Evolutionary conservation across 2,888 invertebrate species (phyloP).

Genomic region (Aricia artaxerxes): DNA sequence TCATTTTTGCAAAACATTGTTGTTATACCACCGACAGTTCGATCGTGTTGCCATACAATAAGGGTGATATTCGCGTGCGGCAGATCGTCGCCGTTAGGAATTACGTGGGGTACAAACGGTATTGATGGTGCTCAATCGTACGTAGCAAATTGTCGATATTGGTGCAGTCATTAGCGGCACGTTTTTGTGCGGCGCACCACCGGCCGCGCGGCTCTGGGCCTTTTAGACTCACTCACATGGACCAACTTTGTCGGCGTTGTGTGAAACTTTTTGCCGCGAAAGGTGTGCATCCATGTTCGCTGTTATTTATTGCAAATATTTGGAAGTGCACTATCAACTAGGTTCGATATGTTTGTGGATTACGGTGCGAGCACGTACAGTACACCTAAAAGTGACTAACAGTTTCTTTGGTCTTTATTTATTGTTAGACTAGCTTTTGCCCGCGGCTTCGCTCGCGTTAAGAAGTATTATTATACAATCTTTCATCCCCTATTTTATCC

Average conservation of each 20-base stretch:
- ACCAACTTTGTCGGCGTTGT: conserved; percentile 50
- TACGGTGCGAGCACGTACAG: not conserved
- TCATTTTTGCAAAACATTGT: conserved; percentile 60
- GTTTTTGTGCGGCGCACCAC: conserved; percentile 54
- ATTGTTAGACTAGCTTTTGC: no score
- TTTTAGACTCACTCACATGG: conserved; percentile 61
- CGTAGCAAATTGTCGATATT: conserved; percentile 77
- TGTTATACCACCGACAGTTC: conserved; percentile 20
- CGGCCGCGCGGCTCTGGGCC: conserved; percentile 46
- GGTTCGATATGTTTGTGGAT: not conserved
- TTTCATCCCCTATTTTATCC: no score
- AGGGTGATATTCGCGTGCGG: conserved; percentile 41
- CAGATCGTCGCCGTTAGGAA: conserved; percentile 49
- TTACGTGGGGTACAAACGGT: conserved; percentile 64
- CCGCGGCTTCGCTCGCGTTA: no score
- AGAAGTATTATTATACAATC: no score
- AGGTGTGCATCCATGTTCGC: conserved; percentile 18
- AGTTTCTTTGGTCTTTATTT: no score
- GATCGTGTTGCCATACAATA: conserved; percentile 32
- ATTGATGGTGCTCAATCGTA: conserved; percentile 76
- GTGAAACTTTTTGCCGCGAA: conserved; percentile 42
- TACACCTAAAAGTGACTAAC: not conserved
- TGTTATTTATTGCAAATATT: conserved; percentile 15
- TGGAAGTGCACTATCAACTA: not conserved
- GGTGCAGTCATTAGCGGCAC: conserved; percentile 65